These are phyloP conservation scores for Synergus itoensis DNA, from an alignment of 2,888 invertebrate genomes.

Conservation along the genomic window DNA sequence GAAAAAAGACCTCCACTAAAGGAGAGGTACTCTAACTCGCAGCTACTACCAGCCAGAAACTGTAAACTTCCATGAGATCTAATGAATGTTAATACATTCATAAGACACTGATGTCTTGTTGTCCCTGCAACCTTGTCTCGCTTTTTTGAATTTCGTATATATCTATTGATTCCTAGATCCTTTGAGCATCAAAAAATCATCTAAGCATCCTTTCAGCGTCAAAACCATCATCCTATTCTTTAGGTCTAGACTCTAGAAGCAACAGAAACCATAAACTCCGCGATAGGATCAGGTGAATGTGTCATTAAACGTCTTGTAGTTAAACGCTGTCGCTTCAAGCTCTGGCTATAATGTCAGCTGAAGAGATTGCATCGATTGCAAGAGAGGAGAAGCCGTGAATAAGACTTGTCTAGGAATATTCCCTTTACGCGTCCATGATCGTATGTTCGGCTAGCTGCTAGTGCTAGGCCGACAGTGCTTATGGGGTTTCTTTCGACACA, in stretches of 20 bases:
- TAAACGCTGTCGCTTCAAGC: neutral
- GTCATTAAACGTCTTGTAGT: neutral
- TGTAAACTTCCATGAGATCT: conserved; percentile 19
- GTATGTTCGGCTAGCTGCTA: neutral
- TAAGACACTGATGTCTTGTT: neutral
- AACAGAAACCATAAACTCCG: conserved; percentile 12
- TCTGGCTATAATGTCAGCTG: conserved; percentile 27
- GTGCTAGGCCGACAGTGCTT: conserved; percentile 2
- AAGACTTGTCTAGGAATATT: conserved; percentile 31
- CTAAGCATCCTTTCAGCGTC: too few species aligned
- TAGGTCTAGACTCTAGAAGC: too few species aligned
- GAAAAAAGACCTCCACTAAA: conserved; percentile 23
- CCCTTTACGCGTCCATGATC: conserved; percentile 1
- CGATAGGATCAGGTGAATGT: conserved; percentile 13
- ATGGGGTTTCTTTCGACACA: conserved; percentile 21
- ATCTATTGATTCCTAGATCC: too few species aligned
- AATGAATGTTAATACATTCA: too few species aligned
- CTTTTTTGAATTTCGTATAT: too few species aligned
- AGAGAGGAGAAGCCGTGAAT: conserved; percentile 31
- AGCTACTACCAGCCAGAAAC: conserved; percentile 10
- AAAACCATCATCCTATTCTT: too few species aligned
- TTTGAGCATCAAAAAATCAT: too few species aligned
- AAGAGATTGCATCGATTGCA: conserved; percentile 32
- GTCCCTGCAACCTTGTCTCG: neutral
- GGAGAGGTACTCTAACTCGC: conserved; percentile 8